These are phyloP conservation scores for Cancer borealis DNA, from an alignment of 2,888 invertebrate genomes.

Conservation along the genomic window DNA sequence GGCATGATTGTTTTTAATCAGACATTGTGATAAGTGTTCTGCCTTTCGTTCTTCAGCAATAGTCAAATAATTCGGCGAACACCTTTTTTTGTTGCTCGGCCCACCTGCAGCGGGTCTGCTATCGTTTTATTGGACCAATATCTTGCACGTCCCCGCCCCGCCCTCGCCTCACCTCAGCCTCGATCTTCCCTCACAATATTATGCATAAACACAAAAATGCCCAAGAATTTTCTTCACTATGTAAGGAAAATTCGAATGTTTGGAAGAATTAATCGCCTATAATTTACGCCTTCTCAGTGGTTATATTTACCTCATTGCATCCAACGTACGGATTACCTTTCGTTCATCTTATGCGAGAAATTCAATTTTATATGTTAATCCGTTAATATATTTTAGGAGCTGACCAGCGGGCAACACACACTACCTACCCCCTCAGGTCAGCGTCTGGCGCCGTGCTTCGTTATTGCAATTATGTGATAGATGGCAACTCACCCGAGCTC, in stretches of 20 bases:
- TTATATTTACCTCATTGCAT: conserved; percentile 28
- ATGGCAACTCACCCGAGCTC: conserved; percentile 53
- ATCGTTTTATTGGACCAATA: conserved; percentile 61
- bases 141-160: conserved; percentile 31
- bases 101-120: conserved; percentile 59
- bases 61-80: conserved; percentile 33
- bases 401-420: conserved; percentile 14
- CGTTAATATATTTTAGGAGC: conserved; percentile 47
- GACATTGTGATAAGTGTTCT: background rate
- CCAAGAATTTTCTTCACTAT: background rate
- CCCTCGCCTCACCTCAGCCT: conserved; percentile 23
- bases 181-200: conserved; percentile 12
- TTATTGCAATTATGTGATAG: conserved; percentile 59
- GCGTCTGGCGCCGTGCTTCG: conserved; percentile 47
- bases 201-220: conserved; percentile 41
- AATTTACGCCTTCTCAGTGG: conserved; percentile 26
- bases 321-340: conserved; percentile 32
- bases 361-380: conserved; percentile 59
- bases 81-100: background rate
- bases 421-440: conserved; percentile 4
- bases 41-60: conserved; percentile 46
- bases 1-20: conserved; percentile 6
- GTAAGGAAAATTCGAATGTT: conserved; percentile 31
- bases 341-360: conserved; percentile 47
- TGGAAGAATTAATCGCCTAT: conserved; percentile 1